Base-by-base conservation (phyloP, 2,888 invertebrate species). In the Campoplex nolae region DNA sequence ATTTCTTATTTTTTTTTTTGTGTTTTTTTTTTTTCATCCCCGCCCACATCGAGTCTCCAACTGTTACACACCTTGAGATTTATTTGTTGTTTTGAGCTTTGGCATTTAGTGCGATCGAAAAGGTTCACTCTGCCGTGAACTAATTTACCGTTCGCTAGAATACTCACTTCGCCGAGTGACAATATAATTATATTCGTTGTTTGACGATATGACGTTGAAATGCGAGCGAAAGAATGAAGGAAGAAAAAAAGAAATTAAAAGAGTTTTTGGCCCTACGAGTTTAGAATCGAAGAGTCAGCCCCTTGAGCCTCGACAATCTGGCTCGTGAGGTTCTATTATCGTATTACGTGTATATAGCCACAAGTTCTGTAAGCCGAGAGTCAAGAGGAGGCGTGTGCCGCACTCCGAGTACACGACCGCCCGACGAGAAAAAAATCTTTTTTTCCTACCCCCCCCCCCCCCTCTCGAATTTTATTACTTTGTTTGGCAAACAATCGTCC, bases 111-210 rank as follows among this genome's bases (percentile, higher is more conserved):
- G n/a, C 35, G 45, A 74, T 65, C 86, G 82, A 90, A 91, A 88
- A 81, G 74, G 81, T 81, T 89, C 90, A 81, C 76, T 88, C 89
- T 87, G 86, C 89, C 90, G 90, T 92, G 89, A 78, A 77, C 88
- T 90, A 91, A 79, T 91, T 88, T 85, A 23, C 83, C 79, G 42
- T 76, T 88, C 87, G 83, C 70, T 85, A 73, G 75, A 90, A 89
- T 89, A 89, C 84, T 86, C 88, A 88, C 88, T 90, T 91, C 91
- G 92, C 92, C 90, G 91, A 90, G 90, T 91, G 92, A 93, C 93
- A 91, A 91, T 93, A 90, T 92, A 91, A 93, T 93, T 92, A 91
- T 92, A 88, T 67, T 77, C 48, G 58, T 82, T 76, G 79, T 68
- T 85, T 48, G 75, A 73, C 51, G 67, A 84, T 89, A 87, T 88